phyloP scores from a whole-genome alignment of 2,888 invertebrate genomes.

The Linnaemya vulpina region DNA sequence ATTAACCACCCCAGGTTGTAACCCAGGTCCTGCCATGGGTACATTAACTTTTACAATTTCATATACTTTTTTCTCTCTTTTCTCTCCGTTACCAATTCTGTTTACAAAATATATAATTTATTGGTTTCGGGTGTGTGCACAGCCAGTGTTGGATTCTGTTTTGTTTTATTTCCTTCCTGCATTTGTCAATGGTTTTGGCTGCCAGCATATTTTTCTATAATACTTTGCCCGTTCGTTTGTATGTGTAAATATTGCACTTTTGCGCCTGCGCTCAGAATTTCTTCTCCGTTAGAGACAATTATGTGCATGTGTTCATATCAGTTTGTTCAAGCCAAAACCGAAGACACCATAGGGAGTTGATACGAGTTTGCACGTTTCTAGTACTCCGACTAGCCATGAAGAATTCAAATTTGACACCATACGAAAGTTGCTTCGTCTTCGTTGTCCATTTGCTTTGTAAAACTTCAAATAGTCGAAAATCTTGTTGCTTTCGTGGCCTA shows the following conservation, averaged over 20 bases:
- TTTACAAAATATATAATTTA: slow-evolving; percentile 70
- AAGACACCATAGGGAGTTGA: slow-evolving; percentile 77
- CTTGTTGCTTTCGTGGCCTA: slow-evolving; percentile 69
- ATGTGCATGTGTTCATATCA: slow-evolving; percentile 48
- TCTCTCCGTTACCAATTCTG: slow-evolving; percentile 36
- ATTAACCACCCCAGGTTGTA: slow-evolving; percentile 66
- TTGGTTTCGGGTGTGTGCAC: slow-evolving; percentile 68
- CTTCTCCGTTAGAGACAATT: slow-evolving; percentile 58
- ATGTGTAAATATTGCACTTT: slow-evolving; percentile 69
- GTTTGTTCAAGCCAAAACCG: slow-evolving; percentile 54
- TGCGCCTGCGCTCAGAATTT: slow-evolving; percentile 58
- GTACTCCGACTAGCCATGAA: slow-evolving; percentile 74
- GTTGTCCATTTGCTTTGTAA: slow-evolving; percentile 77
- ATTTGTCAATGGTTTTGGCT: slow-evolving; percentile 10
- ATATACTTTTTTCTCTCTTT: slow-evolving; percentile 26
- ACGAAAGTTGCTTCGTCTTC: slow-evolving; percentile 74
- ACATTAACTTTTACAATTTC: slow-evolving; percentile 52
- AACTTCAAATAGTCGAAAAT: slow-evolving; percentile 78
- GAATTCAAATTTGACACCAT: slow-evolving; percentile 65
- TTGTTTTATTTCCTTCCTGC: slow-evolving; percentile 43
- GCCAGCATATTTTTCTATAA: slow-evolving; percentile 29
- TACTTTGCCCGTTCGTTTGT: slow-evolving; percentile 20
- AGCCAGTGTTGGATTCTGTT: slow-evolving; percentile 28
- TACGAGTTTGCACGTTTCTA: slow-evolving; percentile 1
- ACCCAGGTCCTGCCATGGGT: slow-evolving; percentile 80